Conservation (phyloP, 2,113 vertebrate species). For the Leptodactylus fuscus region DNA sequence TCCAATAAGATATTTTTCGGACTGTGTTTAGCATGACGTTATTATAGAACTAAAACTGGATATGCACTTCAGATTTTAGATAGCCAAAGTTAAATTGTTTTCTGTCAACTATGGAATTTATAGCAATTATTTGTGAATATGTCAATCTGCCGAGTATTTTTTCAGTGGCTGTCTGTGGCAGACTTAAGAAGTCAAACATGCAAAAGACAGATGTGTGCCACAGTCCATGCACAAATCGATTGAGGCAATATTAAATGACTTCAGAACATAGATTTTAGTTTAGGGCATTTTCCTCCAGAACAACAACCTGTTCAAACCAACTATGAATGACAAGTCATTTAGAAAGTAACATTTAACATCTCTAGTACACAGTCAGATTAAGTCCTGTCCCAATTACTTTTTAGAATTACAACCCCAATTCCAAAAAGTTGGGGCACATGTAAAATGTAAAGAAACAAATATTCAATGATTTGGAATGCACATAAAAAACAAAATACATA, state of each 20-base stretch:
- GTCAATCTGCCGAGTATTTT: background rate
- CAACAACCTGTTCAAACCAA: background rate
- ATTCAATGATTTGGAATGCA: too few relatives aligned
- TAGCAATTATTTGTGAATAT: too few relatives aligned
- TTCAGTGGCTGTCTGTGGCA: too few relatives aligned
- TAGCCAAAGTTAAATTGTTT: background rate
- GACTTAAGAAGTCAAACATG: background rate
- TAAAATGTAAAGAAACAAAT: too few relatives aligned
- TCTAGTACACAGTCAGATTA: background rate
- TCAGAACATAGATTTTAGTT: background rate
- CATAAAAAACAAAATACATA: too few relatives aligned
- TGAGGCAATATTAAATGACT: background rate
- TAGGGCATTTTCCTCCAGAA: background rate
- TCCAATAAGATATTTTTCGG: background rate
- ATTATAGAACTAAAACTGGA: background rate
- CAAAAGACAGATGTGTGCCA: background rate
- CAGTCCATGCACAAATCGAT: background rate
- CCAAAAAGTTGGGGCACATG: too few relatives aligned
- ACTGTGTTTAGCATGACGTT: background rate
- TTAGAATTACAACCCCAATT: too few relatives aligned
- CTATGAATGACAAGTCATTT: background rate
- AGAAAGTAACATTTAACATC: background rate
- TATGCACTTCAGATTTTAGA: background rate
- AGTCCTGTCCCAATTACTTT: background rate
- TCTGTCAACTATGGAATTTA: background rate